Evolutionary conservation across 1,140 invertebrate species (phyloP).

Genomic region (Myzus persicae): DNA sequence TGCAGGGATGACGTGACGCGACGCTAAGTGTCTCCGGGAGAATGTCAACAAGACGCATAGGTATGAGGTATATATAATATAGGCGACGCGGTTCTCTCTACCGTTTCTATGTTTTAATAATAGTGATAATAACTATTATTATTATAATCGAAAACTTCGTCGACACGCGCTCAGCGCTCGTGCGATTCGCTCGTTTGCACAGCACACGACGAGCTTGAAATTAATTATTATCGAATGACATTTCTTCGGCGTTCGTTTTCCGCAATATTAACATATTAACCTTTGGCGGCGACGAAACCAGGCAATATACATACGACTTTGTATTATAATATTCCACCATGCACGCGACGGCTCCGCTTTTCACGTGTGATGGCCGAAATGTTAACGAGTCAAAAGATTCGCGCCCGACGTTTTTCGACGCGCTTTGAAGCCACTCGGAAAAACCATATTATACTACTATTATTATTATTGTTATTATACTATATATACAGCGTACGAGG

Average conservation of each 20-base stretch:
- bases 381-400: slow-evolving; percentile 55
- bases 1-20: neutral
- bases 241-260: slow-evolving; percentile 37
- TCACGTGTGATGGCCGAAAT: slow-evolving; percentile 48
- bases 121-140: neutral
- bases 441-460: neutral
- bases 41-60: slow-evolving; percentile 39
- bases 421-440: slow-evolving; percentile 27
- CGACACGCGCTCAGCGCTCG: neutral
- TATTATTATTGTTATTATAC: neutral
- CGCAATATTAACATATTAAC: slow-evolving; percentile 44
- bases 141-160: slow-evolving; percentile 47
- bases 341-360: neutral
- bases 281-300: neutral
- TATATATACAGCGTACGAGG: neutral
- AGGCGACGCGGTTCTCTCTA: neutral
- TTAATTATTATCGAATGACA: slow-evolving; percentile 55
- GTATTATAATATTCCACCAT: neutral
- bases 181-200: neutral
- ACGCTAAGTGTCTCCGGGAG: neutral
- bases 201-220: neutral
- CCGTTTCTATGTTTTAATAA: neutral
- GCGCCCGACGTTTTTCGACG: slow-evolving; percentile 31
- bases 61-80: neutral
- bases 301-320: neutral